Conservation (phyloP, 2,888 invertebrate species). For the Glyphotaelius pellucidus region DNA sequence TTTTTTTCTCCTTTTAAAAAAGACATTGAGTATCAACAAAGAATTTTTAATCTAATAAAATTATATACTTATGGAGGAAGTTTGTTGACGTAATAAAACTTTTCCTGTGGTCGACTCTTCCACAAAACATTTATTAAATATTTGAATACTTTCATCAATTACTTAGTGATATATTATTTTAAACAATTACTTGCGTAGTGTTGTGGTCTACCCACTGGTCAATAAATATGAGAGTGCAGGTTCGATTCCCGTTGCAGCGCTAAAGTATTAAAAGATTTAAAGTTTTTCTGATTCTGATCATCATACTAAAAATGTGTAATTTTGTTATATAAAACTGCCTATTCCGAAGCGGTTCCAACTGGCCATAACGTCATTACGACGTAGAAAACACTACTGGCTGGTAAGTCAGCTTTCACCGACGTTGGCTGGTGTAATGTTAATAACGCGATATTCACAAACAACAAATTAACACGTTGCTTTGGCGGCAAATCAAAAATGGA, state of each 20-base stretch:
- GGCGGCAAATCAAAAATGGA: too few relatives aligned
- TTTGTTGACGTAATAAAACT: not conserved
- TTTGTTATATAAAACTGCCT: too few relatives aligned
- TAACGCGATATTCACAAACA: too few relatives aligned
- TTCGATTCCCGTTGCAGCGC: not conserved
- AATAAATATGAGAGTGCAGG: not conserved
- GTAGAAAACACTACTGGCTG: too few relatives aligned
- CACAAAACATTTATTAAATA: not conserved
- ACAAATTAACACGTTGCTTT: too few relatives aligned
- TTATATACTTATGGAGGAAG: not conserved
- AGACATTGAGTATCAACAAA: not conserved
- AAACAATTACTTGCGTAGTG: not conserved
- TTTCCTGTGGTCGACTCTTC: not conserved
- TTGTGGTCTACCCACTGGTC: not conserved
- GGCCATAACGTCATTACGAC: too few relatives aligned
- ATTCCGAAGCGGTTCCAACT: too few relatives aligned
- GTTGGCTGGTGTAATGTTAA: too few relatives aligned
- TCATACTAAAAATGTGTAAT: too few relatives aligned
- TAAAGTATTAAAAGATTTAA: not conserved
- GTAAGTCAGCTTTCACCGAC: too few relatives aligned
- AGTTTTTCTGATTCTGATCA: too few relatives aligned
- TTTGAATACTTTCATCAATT: not conserved
- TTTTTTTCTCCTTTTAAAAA: not conserved
- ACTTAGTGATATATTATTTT: not conserved
- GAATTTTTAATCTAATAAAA: too few relatives aligned